These are phyloP conservation scores for Sturnus vulgaris DNA, from an alignment of 2,113 vertebrate genomes.

Conservation along the genomic window DNA sequence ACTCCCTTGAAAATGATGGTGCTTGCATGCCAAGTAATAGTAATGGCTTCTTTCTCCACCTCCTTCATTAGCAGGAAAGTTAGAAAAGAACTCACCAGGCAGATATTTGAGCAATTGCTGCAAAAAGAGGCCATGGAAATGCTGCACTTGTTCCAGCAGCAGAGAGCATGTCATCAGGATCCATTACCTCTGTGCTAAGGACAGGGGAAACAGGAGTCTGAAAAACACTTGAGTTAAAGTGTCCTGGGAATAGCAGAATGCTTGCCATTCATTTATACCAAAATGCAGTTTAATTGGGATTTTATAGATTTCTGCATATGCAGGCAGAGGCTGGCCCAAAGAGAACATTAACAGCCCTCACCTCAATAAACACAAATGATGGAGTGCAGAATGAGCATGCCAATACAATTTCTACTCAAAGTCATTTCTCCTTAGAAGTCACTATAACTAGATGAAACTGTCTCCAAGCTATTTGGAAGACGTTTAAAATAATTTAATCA, in stretches of 20 bases:
- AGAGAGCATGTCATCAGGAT: background rate
- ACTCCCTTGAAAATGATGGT: background rate
- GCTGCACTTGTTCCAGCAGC: background rate
- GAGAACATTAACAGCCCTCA: background rate
- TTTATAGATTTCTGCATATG: background rate
- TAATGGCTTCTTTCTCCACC: background rate
- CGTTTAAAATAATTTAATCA: conserved; percentile 4
- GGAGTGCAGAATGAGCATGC: background rate
- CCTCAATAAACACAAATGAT: background rate
- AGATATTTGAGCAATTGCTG: background rate
- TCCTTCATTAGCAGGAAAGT: conserved; percentile 25
- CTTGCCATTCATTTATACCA: background rate
- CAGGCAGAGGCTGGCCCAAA: background rate
- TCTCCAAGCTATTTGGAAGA: background rate
- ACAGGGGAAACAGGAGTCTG: background rate
- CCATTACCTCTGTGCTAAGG: background rate
- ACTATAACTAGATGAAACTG: background rate
- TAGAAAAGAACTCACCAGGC: conserved; percentile 6
- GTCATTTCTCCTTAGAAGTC: background rate
- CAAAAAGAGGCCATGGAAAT: background rate
- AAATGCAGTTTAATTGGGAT: background rate
- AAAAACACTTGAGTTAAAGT: background rate
- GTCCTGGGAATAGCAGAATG: background rate
- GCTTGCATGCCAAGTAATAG: conserved; percentile 7
- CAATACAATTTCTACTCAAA: background rate